Evolutionary conservation across 2,888 invertebrate species (phyloP), one percentile per base, ranked within the genome.

Genomic region (Anthrax anthrax): DNA sequence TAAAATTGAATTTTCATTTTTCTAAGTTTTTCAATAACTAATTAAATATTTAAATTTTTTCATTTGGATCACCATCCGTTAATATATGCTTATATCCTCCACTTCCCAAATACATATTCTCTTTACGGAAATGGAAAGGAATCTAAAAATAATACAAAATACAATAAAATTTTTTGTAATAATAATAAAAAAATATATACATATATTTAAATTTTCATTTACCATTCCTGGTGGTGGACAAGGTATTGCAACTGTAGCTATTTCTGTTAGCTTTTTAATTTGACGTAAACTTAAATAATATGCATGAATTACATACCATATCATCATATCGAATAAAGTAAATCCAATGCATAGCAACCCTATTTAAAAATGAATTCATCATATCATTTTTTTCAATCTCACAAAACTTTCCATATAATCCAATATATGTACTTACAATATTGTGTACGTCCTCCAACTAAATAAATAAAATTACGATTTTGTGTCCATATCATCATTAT

Each of bases 161-260:
- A 40, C 36, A 9, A 48, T 46, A 27, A 10, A 41, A n/a, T n/a
- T n/a, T n/a, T n/a, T n/a, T n/a, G n/a, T n/a, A n/a, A n/a, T n/a
- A n/a, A n/a, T n/a, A n/a, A 36, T 23, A 23, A 23, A 23, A 23
- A n/a, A n/a, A 5, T 23, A 8, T 8, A 23, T 23, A 23, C 8
- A 23, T 23, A 32, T 2, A 32, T 32, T 32, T 4, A 17, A 42
- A 17, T 39, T 34, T 17, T 8, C 23, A 55, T 60, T 60, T 58
- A 68, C 68, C 45, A 62, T 55, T 47, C 66, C 65, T 14, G 68
- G 65, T 14, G 66, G 60, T 39, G 66, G 69, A 41, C 64, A 66
- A 2, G 68, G 68, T 44, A 68, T 68, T 32, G 68, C 67, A 18
- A 68, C 67, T 8, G 67, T 67, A 27, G 68, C 68, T 18, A 67